These are phyloP conservation scores for Phainopepla nitens DNA, from an alignment of 2,113 vertebrate genomes.

Conservation along the genomic window DNA sequence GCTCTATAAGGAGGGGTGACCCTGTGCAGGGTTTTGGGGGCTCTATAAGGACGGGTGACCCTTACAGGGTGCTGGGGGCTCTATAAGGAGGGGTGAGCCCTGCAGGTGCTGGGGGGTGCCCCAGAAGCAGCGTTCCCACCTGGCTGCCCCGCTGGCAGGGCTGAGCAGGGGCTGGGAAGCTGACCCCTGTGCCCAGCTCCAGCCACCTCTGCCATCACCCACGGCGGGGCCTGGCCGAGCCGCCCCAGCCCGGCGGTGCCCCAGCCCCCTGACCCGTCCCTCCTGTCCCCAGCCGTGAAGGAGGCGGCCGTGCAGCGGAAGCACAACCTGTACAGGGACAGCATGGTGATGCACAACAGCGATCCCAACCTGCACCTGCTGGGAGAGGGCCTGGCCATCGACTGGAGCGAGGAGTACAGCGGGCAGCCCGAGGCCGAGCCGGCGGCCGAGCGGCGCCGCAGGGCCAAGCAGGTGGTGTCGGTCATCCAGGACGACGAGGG, in stretches of 20 bases:
- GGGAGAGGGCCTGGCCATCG: constrained; percentile 74
- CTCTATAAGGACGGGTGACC: no score
- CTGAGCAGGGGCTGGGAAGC: not conserved
- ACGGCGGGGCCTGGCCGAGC: rapidly evolving
- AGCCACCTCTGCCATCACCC: not conserved
- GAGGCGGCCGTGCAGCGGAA: constrained; percentile 91
- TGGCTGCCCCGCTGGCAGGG: not conserved
- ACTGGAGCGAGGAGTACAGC: constrained; percentile 81
- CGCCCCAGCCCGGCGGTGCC: rapidly evolving
- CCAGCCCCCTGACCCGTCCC: not conserved
- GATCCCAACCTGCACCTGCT: constrained; percentile 92
- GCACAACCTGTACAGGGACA: constrained; percentile 95
- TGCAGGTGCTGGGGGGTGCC: not conserved
- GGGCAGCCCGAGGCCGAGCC: constrained; percentile 16
- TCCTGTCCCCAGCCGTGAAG: constrained; percentile 82
- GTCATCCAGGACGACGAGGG: constrained; percentile 85
- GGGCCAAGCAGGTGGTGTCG: constrained; percentile 88
- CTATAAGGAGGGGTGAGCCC: rapidly evolving
- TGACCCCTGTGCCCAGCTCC: not conserved
- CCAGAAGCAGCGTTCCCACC: not conserved
- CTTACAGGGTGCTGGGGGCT: not conserved
- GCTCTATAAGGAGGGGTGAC: no score
- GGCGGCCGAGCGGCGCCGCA: constrained; percentile 56
- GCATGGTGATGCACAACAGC: constrained; percentile 89
- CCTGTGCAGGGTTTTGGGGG: no score